Conservation (phyloP, 2,797 vertebrate genomes). For the Mus caroli region DNA sequence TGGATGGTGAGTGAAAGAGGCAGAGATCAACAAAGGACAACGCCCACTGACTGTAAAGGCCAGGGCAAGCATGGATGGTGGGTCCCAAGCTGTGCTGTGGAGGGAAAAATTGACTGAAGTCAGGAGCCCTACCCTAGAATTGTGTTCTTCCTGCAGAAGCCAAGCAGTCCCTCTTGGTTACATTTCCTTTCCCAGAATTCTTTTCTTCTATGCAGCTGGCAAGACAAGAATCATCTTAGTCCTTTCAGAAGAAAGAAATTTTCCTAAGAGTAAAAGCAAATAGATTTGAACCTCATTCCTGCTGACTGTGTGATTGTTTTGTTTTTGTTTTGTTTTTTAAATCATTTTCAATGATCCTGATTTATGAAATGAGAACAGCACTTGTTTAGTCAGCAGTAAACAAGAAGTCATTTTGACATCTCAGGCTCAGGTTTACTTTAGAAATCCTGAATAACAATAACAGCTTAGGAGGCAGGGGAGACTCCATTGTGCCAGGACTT, state of each 20-base stretch:
- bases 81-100: background rate
- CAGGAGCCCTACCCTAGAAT: background rate
- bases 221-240: background rate
- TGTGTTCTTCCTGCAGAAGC: background rate
- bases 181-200: background rate
- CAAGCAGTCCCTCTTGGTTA: background rate
- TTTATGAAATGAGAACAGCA: background rate
- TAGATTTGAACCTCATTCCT: background rate
- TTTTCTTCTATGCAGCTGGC: background rate
- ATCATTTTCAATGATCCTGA: background rate
- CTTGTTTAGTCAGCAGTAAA: background rate
- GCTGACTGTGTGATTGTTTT: background rate
- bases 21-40: background rate
- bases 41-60: background rate
- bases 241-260: conserved; percentile 13
- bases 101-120: background rate
- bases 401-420: background rate
- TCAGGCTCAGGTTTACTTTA: conserved; percentile 35
- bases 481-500: too few species aligned
- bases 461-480: background rate
- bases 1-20: fast-evolving
- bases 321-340: background rate
- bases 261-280: background rate
- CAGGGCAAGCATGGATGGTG: fast-evolving
- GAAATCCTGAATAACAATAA: background rate